Conservation (phyloP, 2,888 invertebrate species). For the Aspidiotus destructor region DNA sequence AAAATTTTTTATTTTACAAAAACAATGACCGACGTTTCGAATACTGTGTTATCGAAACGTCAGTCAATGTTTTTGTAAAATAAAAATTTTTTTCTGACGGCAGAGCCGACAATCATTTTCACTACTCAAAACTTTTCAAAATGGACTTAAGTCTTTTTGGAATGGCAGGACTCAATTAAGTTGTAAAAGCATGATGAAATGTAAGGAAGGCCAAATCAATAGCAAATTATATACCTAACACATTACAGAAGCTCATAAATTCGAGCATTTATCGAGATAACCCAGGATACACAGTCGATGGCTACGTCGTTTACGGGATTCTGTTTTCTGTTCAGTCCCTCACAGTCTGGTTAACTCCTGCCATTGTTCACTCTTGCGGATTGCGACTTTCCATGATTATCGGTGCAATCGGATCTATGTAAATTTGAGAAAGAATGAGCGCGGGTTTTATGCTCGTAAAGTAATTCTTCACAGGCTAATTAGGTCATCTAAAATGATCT, state of each 20-base stretch:
- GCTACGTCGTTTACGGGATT: slow-evolving; percentile 27
- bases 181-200: no score
- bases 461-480: not conserved
- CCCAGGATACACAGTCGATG: slow-evolving; percentile 25
- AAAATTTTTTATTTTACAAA: no score
- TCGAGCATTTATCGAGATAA: slow-evolving; percentile 29
- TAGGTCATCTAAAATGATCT: not conserved
- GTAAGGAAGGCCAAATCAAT: no score
- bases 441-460: no score
- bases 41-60: no score
- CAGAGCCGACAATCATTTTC: no score
- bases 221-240: not conserved
- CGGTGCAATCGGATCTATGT: slow-evolving; percentile 5
- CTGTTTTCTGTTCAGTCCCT: slow-evolving; percentile 20
- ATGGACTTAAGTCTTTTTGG: no score
- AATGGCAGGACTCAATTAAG: no score
- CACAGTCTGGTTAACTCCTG: slow-evolving; percentile 26
- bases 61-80: no score
- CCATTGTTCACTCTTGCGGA: slow-evolving; percentile 16
- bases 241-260: slow-evolving; percentile 27
- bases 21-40: no score
- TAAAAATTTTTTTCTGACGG: no score
- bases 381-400: slow-evolving; percentile 26
- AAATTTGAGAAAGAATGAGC: not conserved
- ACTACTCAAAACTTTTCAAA: no score